Evolutionary conservation across 1,140 invertebrate genomes (phyloP).

Genomic region (Drosophila micromelanica): DNA sequence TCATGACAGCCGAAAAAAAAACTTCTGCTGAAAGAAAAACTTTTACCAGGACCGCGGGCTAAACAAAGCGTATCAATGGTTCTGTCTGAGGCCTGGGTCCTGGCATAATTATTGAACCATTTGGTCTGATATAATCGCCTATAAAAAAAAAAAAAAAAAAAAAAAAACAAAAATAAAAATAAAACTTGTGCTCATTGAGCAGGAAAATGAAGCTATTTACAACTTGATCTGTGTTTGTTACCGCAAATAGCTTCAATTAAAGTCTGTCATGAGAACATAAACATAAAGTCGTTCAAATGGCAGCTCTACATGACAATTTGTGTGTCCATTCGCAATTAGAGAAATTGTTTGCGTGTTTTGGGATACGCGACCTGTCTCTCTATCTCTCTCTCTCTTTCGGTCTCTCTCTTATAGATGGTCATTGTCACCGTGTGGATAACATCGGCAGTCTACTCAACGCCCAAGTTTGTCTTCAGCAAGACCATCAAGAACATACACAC

Average conservation of each 20-base stretch:
- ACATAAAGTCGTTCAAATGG: slow-evolving; percentile 45
- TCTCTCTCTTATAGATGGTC: slow-evolving; percentile 86
- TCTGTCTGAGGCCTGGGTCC: not conserved
- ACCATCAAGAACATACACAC: slow-evolving; percentile 87
- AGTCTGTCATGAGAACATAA: slow-evolving; percentile 7
- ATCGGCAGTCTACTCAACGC: slow-evolving; percentile 90
- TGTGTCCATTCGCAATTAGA: slow-evolving; percentile 61
- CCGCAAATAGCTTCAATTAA: slow-evolving; percentile 62
- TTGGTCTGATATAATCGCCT: slow-evolving; percentile 8
- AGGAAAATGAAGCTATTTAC: slow-evolving; percentile 54
- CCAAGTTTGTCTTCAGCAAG: slow-evolving; percentile 90
- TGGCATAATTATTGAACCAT: slow-evolving; percentile 15
- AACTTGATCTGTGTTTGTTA: slow-evolving; percentile 56
- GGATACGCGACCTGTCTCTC: not conserved
- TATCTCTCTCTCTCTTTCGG: too few species aligned
- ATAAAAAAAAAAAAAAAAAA: not conserved
- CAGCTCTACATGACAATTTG: slow-evolving; percentile 49
- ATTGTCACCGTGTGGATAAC: slow-evolving; percentile 91
- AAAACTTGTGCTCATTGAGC: slow-evolving; percentile 8
- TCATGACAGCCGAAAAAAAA: slow-evolving; percentile 27
- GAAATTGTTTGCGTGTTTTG: slow-evolving; percentile 61
- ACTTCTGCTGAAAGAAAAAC: slow-evolving; percentile 15
- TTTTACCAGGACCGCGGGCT: slow-evolving; percentile 29
- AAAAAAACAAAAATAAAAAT: not conserved
- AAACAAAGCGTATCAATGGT: not conserved